Base-by-base conservation (phyloP, 1,140 invertebrate species). In the Drosophila pachea region DNA sequence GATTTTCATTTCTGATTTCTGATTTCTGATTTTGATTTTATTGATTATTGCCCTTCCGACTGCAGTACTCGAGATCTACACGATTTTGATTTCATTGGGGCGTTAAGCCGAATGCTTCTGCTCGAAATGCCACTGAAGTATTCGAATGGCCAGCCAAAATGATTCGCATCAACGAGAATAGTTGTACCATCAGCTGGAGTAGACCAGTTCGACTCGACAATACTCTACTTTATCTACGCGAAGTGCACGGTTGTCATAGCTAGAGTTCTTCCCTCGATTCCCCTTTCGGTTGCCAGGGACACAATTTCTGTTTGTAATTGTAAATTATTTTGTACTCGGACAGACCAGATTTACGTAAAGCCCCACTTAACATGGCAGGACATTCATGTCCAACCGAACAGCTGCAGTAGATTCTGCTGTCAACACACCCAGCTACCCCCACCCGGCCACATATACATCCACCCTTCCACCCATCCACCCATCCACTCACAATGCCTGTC, bases 321-420 rank as follows among this genome's bases (percentile, higher is more conserved):
- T 9, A 53, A 56, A 50, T 52, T 50, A 12, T 53, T 52, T 16
- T 33, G 38, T 54, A 58, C 49, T 55, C 66, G 47, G 14, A 9
- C 31, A 38, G 12, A 22, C 42, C 29, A 32, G 52, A 66, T 53
- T 61, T 47, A 12, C 9, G 35, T 32, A 47, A 55, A 40, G 43
- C 50, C 53, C 48, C 32, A 43, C 42, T 14, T 56, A 56, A 68
- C 55, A 63, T 55, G 71, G 50, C 56, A 58, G 54, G 64, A 66
- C 68, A 65, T 76, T 72, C 64, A 54, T 38, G 48, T 78, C 40
- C 12, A 31, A 55, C 47, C 43, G 45, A 31, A 38, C 42, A 32
- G 65, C 61, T 64, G 14, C 66, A 65, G 49, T 59, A 47, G 78
- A 81, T 78, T 81, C 68, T 71, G 78, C 59, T 68, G 64, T 82